A percentile compares a stretch with the other conserved stretches of the same genome.
phyloP scores from a whole-genome alignment of 2,888 invertebrate species.

The Caenorhabditis sinica region DNA sequence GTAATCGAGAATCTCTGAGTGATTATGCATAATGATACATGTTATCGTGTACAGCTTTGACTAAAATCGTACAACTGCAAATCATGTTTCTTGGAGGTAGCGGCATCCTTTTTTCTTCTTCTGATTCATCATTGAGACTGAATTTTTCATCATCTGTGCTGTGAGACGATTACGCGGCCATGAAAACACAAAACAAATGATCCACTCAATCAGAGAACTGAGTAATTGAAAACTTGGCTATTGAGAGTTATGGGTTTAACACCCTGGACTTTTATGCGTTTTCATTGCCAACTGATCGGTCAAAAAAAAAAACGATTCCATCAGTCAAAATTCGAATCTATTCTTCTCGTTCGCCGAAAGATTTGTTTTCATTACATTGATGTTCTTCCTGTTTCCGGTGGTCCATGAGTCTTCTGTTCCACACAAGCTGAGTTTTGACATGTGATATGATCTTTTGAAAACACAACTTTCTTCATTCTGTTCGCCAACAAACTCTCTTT shows the following conservation, averaged over 20 bases:
- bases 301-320: slow-evolving; percentile 11
- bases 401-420: slow-evolving; percentile 19
- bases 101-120: neutral
- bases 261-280: slow-evolving; percentile 1
- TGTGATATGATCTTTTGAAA: slow-evolving; percentile 48
- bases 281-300: neutral
- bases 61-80: slow-evolving; percentile 24
- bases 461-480: slow-evolving; percentile 8
- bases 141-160: too few relatives aligned
- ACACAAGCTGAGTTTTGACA: slow-evolving; percentile 16
- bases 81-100: slow-evolving; percentile 22
- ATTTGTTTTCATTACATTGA: neutral
- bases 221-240: neutral
- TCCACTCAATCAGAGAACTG: neutral
- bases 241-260: neutral
- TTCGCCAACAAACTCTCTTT: slow-evolving; percentile 14
- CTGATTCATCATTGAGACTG: neutral
- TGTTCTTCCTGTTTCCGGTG: slow-evolving; percentile 43
- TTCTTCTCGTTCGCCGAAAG: slow-evolving; percentile 22
- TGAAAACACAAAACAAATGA: too few relatives aligned
- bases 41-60: slow-evolving; percentile 8
- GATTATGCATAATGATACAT: slow-evolving; percentile 48
- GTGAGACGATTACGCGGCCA: neutral
- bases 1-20: slow-evolving; percentile 55
- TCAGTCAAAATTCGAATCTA: slow-evolving; percentile 4